Evolutionary conservation across 2,113 vertebrate genomes (phyloP), one percentile per base, ranked within the genome.

Genomic region (Camarhynchus parvulus): DNA sequence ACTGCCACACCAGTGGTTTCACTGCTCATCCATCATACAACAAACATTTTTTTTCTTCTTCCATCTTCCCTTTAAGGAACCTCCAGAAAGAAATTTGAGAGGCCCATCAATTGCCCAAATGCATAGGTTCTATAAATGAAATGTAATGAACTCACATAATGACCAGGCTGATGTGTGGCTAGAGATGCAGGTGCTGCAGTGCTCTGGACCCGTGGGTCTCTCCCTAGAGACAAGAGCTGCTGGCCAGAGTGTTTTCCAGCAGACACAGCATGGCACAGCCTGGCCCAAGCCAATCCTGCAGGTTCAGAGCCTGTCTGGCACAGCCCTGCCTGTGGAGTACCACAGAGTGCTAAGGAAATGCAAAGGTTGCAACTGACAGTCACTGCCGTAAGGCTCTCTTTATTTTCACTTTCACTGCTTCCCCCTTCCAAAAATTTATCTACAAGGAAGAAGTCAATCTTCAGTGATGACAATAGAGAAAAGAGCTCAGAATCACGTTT

Each of bases 61-160:
- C 55, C 22, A 20, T 63, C 21, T 62, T 56, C 50, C 41, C 72
- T 35, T 69, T 50, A 50, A 70, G 64, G 10, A 55, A 91, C 49
- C 16, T 55, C 30, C 68, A 87, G 56, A 52, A 69, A 77, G 23
- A 77, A 31, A 81, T 42, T 2, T 41, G 44, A 78, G 37, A 77
- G 46, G 10, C 56, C 3, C 24, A 50, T 11, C 70, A 68, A n/a
- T 4, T 69, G 28, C 82, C 68, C 46, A 82, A 76, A 89, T 35
- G 31, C 30, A 46, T 2, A 46, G 68, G 30, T 72, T 84, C 62
- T 72, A 56, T 23, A 92, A 93, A 91, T 72, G 75, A 89, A 83
- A 61, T 3, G 6, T 11, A 58, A 61, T 22, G 49, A 81, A n/a
- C n/a, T 41, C 0, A 0, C 37, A 59, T 7, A 30, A 62, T 30